Percentiles rank a stretch among this genome's conserved stretches.
phyloP scores from a whole-genome alignment of 2,888 invertebrate species.

The Leptinotarsa haldemani region DNA sequence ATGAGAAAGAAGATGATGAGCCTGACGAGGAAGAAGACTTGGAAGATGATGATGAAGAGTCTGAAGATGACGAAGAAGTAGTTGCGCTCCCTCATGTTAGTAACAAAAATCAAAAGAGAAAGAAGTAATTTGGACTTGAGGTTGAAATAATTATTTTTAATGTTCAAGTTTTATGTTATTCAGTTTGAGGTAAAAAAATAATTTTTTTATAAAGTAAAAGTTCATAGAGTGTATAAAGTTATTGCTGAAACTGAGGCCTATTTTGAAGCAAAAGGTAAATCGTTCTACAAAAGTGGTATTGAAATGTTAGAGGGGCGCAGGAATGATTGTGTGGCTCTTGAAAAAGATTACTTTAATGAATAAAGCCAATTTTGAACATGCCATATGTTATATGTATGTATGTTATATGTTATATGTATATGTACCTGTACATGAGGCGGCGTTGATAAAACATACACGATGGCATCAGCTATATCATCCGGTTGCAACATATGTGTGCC shows the following conservation, averaged over 20 bases:
- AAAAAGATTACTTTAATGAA: too few relatives aligned
- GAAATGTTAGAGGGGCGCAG: too few relatives aligned
- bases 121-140: constrained; percentile 40
- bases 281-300: too few relatives aligned
- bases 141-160: constrained; percentile 6
- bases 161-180: constrained; percentile 11
- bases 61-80: constrained; percentile 30
- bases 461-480: constrained; percentile 32
- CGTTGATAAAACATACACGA: constrained; percentile 29
- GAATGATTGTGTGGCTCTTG: too few relatives aligned
- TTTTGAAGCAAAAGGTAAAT: too few relatives aligned
- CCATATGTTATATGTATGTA: too few relatives aligned
- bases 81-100: constrained; percentile 42
- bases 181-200: constrained; percentile 11
- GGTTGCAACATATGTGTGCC: constrained; percentile 17
- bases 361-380: too few relatives aligned
- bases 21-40: constrained; percentile 10
- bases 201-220: constrained; percentile 14
- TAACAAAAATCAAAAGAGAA: constrained; percentile 42
- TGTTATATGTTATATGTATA: too few relatives aligned
- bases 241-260: too few relatives aligned
- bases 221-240: too few relatives aligned
- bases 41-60: too few relatives aligned
- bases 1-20: constrained; percentile 22
- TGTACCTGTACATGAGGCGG: constrained; percentile 31